These are phyloP conservation scores for Nibea albiflora DNA, from an alignment of 2,113 vertebrate genomes.

Conservation along the genomic window DNA sequence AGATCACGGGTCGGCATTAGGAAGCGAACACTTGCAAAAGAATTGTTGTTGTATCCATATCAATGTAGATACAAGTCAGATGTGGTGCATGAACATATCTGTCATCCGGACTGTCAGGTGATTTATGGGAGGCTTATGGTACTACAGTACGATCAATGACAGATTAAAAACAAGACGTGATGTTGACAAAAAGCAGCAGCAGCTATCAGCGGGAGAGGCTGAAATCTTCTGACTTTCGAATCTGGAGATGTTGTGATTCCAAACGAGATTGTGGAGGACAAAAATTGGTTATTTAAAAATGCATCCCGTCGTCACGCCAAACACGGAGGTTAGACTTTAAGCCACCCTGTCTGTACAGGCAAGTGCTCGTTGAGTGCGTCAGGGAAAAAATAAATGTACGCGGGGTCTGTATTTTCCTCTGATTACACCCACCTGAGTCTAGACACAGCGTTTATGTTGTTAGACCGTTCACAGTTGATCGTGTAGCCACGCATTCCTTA, in stretches of 20 bases:
- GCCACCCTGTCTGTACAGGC: neutral
- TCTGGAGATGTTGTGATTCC: constrained; percentile 1
- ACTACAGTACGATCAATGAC: neutral
- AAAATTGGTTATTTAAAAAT: neutral
- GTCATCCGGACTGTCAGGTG: neutral
- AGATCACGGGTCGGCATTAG: neutral
- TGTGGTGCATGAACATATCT: neutral
- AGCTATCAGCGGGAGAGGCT: neutral
- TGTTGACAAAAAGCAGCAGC: neutral
- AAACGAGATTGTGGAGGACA: neutral
- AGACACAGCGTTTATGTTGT: neutral
- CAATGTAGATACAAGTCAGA: neutral
- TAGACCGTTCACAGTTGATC: neutral
- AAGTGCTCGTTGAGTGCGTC: neutral
- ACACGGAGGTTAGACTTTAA: neutral
- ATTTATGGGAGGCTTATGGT: neutral
- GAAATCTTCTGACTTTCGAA: neutral
- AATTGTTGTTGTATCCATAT: neutral
- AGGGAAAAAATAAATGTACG: constrained; percentile 3
- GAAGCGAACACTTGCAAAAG: neutral
- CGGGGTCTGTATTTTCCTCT: constrained; percentile 4
- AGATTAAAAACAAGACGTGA: neutral
- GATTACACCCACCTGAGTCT: neutral
- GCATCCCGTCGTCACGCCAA: neutral
- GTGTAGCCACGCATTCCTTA: neutral